Base-by-base conservation (phyloP, 2,797 vertebrate species). In the Setipinna tenuifilis region DNA sequence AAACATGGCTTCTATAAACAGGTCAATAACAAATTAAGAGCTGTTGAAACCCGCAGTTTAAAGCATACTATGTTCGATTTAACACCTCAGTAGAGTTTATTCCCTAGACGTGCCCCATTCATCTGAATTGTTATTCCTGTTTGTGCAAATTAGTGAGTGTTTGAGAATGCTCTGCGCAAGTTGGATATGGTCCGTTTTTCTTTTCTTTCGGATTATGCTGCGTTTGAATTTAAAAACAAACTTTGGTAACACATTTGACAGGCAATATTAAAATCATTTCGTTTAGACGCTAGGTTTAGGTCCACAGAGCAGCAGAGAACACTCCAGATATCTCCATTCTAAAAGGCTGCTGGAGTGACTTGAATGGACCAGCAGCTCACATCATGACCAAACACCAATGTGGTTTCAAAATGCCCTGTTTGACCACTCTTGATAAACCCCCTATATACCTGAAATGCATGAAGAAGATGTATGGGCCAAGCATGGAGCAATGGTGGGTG, bases 181-280 rank as follows among this genome's bases (percentile, higher is more conserved):
- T 28, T 78, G 16, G 71, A 78, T 78, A 78, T 78, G 71, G 71
- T 78, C 71, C 71, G 16, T 44, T 78, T 41, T n/a, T n/a, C n/a
- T n/a, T 78, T 19, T 17, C 35, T 17, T 78, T 44, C 17, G 21
- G 31, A 44, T 71, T 71, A 44, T 44, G 17, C 35, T 21, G 21
- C 21, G 16, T 78, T 44, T 44, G 6, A 31, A 17, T 3, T 71
- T 41, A 54, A 78, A 21, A 78, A 78, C 6, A 21, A 41, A 78
- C 71, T 78, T 78, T 75, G 68, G 68, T 78, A 19, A 41, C 16
- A 78, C 17, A 78, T 44, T 78, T 44, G 6, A 35, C 35, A 71
- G 65, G 25, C 28, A 21, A 78, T 78, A 31, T 35, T 78, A 78
- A 44, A 78, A 44, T 78, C 6, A 78, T 78, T 44, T 78, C 6